These are phyloP conservation scores for Echinarachnius parma DNA, from an alignment of 53 echinoderm and acorn worm species.

Conservation along the genomic window DNA sequence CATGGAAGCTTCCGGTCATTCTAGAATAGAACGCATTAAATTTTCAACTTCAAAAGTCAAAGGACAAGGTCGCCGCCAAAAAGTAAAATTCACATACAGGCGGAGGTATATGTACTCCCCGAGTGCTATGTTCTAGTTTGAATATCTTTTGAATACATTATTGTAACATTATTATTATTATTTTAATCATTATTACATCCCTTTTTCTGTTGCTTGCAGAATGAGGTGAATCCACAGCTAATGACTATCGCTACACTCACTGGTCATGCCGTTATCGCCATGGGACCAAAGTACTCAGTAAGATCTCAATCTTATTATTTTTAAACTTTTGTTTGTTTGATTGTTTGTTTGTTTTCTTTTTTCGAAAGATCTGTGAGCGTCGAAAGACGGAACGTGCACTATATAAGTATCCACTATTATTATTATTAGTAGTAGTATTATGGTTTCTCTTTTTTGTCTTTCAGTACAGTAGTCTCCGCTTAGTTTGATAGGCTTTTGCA, in stretches of 20 bases:
- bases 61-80: not conserved
- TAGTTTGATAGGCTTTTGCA: too few species aligned
- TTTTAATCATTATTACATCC: constrained; percentile 14
- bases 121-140: not conserved
- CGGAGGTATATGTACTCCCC: not conserved
- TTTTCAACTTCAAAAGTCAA: too few species aligned
- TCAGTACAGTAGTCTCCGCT: too few species aligned
- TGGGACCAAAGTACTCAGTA: constrained; percentile 95
- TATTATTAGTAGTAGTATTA: not conserved
- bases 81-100: not conserved
- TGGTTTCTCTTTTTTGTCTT: not conserved
- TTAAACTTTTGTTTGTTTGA: too few species aligned
- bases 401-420: too few species aligned
- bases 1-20: too few species aligned
- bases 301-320: not conserved
- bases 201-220: constrained; percentile 21
- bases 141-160: not conserved
- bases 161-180: not conserved
- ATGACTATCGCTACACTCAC: constrained; percentile 97
- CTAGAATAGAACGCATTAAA: too few species aligned
- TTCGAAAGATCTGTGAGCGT: too few species aligned
- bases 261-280: constrained; percentile 84
- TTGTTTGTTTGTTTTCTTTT: too few species aligned
- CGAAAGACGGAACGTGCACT: too few species aligned
- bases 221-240: constrained; percentile 75